Evolutionary conservation across 2,888 invertebrate species (phyloP), one percentile per base, ranked within the genome.

Genomic region (Dastarcus helophoroides): DNA sequence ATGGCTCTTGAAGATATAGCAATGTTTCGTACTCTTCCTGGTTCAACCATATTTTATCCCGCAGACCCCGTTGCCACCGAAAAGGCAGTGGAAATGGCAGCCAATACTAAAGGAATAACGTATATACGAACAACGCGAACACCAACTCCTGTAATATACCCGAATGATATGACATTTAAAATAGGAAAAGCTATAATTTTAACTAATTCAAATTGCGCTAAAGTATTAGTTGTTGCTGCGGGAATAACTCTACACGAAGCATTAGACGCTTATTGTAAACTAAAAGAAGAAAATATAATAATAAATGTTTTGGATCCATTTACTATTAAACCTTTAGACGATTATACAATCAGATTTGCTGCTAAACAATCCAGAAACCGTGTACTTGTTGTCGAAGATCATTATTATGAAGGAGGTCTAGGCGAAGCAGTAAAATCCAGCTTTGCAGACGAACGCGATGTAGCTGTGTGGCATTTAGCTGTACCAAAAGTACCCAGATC

Each of bases 1-100:
- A 95, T 95, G 95, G 95, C 88, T 2, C 70, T 95, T 6, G 95
- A 95, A 63, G 95, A 95, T 61, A 58, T 95, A 35, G 84, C 90
- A 1, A 71, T 95, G 68, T 95, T 95, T 76, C 73, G 94, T 16
- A 62, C 82, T 4, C 72, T 94, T 40, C 89, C 93, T 30, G 77
- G 78, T 37, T 68, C 71, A 37, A 74, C 73, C 2, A 67, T 79
- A 7, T 79, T 79, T 62, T 79, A 79, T 49, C 79, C 79, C 16
- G 67, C 79, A 17, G 95, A 95, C 62, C 94, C 90, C 0, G 93
- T 94, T 5, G 81, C 86, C 14, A 70, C 80, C 12, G 94, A 95
- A 62, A 71, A 90, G 33, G 84, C 93, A 1, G 82, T 86, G 13
- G 93, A 95, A 64, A 58, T 94, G 38, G 88, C 91, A 1, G 93